Base-by-base conservation (phyloP, 2,113 vertebrate species). In the Mustelus asterias region DNA sequence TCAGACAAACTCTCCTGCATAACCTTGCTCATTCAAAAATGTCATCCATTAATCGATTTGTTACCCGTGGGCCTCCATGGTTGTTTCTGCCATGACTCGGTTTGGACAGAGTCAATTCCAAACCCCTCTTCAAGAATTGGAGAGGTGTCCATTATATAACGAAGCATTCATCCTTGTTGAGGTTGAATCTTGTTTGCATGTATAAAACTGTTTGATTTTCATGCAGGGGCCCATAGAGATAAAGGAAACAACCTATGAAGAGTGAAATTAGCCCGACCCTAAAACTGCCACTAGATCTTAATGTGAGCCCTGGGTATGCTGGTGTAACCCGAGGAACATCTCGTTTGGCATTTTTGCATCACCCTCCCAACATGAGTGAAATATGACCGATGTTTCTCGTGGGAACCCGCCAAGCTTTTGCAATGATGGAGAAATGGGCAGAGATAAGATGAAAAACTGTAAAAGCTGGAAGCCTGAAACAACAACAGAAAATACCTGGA, bases 11-110 rank as follows among this genome's bases (percentile, higher is more conserved):
- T 63, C 33, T 65, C 89, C n/a, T n/a, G 16, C n/a, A 37, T 65
- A 92, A 14, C 58, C 58, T 65, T 60, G 60, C n/a, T 92, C 89
- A 92, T 65, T 92, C 89, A 92, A 92, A 60, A 92, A 92, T 63
- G 33, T 60, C 33, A 92, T n/a, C 88, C 58, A 92, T 63, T 92
- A 8, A 37, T 37, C 89, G 22, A 60, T 16, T 65, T 65, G 13
- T 65, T 92, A 18, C 89, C 58, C 6, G 0, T 65, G 60, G 33
- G 60, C 33, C 65, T 65, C 13, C 33, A 16, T 37, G 1, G 63
- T 37, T 63, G 29, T 90, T 60, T 92, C 89, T n/a, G 7, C 29
- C 14, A n/a, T 92, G 14, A 29, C 14, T n/a, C 60, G 37, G 33
- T 65, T 92, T 92, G 60, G 60, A 0, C 60, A 92, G 89, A 1